phyloP scores from a whole-genome alignment of 2,113 vertebrate species.

The Glareola pratincola region DNA sequence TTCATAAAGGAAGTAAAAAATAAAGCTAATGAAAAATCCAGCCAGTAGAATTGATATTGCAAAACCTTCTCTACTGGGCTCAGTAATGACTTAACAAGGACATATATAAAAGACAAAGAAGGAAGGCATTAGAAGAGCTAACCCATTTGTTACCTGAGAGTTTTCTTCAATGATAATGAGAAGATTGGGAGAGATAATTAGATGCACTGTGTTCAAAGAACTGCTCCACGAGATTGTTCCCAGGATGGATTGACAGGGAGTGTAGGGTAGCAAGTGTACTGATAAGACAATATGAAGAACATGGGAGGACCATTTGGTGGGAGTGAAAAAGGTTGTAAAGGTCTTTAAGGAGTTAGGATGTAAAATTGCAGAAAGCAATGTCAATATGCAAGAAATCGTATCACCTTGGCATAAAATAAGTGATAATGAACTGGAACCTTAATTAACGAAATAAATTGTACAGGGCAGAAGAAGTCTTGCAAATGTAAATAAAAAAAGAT shows the following conservation, averaged over 20 bases:
- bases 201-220: background rate
- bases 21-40: constrained; percentile 2
- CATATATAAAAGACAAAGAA: background rate
- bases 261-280: background rate
- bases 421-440: background rate
- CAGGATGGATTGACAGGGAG: background rate
- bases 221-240: background rate
- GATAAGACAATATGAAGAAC: background rate
- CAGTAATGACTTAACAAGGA: background rate
- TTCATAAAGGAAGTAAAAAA: background rate
- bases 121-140: background rate
- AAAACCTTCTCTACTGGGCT: background rate
- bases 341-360: background rate
- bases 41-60: background rate
- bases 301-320: background rate
- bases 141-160: constrained; percentile 17
- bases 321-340: background rate
- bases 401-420: background rate
- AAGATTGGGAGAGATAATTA: constrained; percentile 10
- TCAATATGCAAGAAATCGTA: background rate
- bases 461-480: background rate
- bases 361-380: background rate
- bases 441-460: background rate
- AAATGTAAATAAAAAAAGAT: background rate
- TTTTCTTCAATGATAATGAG: constrained; percentile 17